Evolutionary conservation across 1,140 invertebrate species (phyloP).

Genomic region (Bombus fervidus): DNA sequence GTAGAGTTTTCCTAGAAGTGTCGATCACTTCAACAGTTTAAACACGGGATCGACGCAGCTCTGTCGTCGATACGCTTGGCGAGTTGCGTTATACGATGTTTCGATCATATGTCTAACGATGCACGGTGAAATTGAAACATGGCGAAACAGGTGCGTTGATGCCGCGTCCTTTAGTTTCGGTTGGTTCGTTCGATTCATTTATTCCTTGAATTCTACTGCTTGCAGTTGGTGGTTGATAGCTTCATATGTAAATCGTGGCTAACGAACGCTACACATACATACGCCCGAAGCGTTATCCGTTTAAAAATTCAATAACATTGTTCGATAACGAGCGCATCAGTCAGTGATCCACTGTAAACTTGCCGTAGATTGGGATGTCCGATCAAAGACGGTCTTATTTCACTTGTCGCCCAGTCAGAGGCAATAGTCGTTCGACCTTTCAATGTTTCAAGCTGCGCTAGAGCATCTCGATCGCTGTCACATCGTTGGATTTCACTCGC

Average conservation of each 20-base stretch:
- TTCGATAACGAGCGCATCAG: no score
- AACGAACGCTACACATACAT: background rate
- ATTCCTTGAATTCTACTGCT: background rate
- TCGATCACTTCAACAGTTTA: no score
- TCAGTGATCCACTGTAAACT: no score
- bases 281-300: background rate
- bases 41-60: no score
- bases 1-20: no score
- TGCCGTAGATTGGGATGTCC: background rate
- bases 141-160: background rate
- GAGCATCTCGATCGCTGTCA: no score
- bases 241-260: background rate
- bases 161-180: background rate
- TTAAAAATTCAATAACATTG: constrained; percentile 16
- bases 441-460: background rate
- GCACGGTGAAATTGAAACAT: background rate
- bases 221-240: constrained; percentile 2
- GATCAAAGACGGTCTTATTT: background rate
- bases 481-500: background rate
- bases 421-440: background rate
- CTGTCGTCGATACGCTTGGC: background rate
- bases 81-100: background rate
- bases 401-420: background rate
- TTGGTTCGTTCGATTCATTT: constrained; percentile 8
- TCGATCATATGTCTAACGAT: background rate